Percentiles rank a stretch among this genome's conserved stretches.
Conservation (phyloP, 2,797 vertebrate genomes). For the Rhodeus uyekii region DNA sequence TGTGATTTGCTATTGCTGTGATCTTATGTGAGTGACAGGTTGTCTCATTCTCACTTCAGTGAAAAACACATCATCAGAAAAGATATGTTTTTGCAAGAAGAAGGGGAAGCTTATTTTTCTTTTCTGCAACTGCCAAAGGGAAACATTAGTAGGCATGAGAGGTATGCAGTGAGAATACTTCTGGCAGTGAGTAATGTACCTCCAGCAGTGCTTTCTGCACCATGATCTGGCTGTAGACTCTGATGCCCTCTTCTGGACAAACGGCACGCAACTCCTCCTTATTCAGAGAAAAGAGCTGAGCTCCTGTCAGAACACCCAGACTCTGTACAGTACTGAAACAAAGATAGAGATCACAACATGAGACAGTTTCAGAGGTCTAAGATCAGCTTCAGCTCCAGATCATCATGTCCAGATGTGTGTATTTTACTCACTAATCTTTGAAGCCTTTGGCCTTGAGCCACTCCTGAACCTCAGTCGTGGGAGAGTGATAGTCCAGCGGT, state of each 20-base stretch:
- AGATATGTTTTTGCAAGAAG: background rate
- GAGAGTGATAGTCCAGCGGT: conserved; percentile 73
- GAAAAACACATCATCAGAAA: background rate
- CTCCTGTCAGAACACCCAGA: conserved; percentile 78
- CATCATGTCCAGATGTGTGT: background rate
- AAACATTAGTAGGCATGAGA: background rate
- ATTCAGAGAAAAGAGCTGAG: conserved; percentile 79
- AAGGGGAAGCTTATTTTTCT: background rate
- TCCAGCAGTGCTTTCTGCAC: conserved; percentile 82
- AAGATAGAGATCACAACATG: conserved; percentile 6
- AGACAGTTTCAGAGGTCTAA: background rate
- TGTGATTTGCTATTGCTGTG: background rate
- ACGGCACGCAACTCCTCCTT: conserved; percentile 75
- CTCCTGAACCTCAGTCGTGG: conserved; percentile 71
- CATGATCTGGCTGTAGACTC: conserved; percentile 83
- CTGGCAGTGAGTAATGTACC: conserved; percentile 69
- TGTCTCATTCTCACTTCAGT: background rate
- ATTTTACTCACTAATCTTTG: conserved; percentile 75
- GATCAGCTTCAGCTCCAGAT: background rate
- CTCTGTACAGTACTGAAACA: conserved; percentile 75
- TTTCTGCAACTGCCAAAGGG: background rate
- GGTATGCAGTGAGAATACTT: background rate
- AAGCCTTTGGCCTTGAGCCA: conserved; percentile 86
- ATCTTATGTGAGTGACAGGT: background rate
- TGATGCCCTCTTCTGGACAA: conserved; percentile 76